Evolutionary conservation across 2,113 vertebrate species (phyloP).

Genomic region (Gobio gobio): DNA sequence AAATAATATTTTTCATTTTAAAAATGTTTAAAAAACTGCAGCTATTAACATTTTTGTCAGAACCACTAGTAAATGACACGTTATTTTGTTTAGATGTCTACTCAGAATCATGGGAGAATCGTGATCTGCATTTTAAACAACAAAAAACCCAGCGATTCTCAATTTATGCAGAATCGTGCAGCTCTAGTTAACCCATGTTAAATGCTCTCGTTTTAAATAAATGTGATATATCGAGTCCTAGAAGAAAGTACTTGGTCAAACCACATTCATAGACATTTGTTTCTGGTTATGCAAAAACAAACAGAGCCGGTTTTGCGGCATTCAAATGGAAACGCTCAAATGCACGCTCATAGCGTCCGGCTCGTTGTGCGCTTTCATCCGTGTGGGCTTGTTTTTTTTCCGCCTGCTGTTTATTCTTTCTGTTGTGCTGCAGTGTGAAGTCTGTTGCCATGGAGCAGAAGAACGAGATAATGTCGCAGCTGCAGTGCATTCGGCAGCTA

Average conservation of each 20-base stretch:
- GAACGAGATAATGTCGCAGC: conserved; percentile 91
- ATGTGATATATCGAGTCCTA: neutral
- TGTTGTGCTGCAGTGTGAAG: conserved; percentile 77
- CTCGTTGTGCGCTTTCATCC: neutral
- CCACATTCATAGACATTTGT: neutral
- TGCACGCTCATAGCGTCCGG: neutral
- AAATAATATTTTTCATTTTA: no score
- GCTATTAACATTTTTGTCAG: no score
- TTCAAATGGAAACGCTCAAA: neutral
- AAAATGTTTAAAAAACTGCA: no score
- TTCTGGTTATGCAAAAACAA: neutral
- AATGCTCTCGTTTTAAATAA: neutral
- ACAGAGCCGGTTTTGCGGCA: neutral
- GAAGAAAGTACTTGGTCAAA: neutral
- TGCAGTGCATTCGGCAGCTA: conserved; percentile 85
- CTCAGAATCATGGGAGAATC: no score
- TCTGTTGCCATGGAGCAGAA: conserved; percentile 89
- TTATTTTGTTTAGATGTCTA: no score
- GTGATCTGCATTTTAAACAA: no score
- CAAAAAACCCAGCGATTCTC: no score
- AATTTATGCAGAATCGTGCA: no score
- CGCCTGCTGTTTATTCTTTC: neutral
- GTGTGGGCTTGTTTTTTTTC: neutral
- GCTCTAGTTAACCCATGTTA: neutral
- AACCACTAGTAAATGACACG: no score